Percentiles rank a stretch among this genome's conserved stretches.
Evolutionary conservation across 2,113 vertebrate species (phyloP).

Genomic region (Pseudolaguvia tuberculata): DNA sequence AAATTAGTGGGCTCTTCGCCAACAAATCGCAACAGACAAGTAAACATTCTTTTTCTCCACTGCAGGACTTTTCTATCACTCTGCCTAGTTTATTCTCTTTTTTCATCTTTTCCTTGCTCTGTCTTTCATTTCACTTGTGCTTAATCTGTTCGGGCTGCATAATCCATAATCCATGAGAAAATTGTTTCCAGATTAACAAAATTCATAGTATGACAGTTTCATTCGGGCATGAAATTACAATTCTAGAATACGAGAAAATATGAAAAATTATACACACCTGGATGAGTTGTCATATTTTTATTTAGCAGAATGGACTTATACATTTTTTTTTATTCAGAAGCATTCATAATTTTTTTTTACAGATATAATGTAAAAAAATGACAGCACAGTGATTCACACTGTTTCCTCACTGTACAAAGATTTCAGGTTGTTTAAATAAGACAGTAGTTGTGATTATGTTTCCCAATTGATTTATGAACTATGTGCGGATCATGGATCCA

Average conservation of each 20-base stretch:
- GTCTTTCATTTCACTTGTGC: slow-evolving; percentile 10
- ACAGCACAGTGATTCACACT: too few species aligned
- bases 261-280: slow-evolving; percentile 16
- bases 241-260: slow-evolving; percentile 8
- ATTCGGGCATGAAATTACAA: slow-evolving; percentile 30
- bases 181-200: slow-evolving; percentile 34
- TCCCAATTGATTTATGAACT: not conserved
- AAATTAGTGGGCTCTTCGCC: too few species aligned
- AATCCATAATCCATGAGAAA: slow-evolving; percentile 32
- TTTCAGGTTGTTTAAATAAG: not conserved
- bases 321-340: not conserved
- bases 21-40: not conserved
- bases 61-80: slow-evolving; percentile 16
- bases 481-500: too few species aligned
- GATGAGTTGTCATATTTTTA: not conserved
- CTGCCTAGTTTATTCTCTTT: not conserved
- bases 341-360: not conserved
- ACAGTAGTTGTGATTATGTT: not conserved
- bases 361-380: not conserved
- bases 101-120: not conserved
- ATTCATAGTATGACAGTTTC: slow-evolving; percentile 27
- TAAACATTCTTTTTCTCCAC: not conserved
- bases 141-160: slow-evolving; percentile 34
- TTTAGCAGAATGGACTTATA: not conserved
- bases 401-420: not conserved